Evolutionary conservation across 2,797 vertebrate genomes (phyloP).

Genomic region (Hoplostethus atlanticus): DNA sequence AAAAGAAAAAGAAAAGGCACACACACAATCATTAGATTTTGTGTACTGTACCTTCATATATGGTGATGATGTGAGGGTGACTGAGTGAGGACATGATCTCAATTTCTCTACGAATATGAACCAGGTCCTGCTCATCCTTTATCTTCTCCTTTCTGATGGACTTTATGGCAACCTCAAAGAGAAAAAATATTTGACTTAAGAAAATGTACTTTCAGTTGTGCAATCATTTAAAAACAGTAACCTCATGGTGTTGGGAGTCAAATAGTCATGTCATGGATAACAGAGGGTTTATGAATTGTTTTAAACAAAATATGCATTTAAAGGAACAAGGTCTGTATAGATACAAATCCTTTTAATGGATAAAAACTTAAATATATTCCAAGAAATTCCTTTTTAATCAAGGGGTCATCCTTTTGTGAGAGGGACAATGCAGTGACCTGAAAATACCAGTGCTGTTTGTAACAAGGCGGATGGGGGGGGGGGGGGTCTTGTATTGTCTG

Average conservation of each 20-base stretch:
- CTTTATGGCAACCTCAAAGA: slow-evolving; percentile 94
- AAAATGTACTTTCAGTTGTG: not conserved
- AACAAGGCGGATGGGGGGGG: slow-evolving; percentile 22
- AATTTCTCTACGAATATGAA: slow-evolving; percentile 96
- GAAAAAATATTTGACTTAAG: not conserved
- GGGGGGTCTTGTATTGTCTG: slow-evolving; percentile 34
- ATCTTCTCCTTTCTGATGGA: slow-evolving; percentile 97
- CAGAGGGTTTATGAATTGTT: too few species aligned
- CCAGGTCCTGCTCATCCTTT: slow-evolving; percentile 94
- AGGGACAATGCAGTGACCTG: slow-evolving; percentile 33
- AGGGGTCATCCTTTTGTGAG: slow-evolving; percentile 10
- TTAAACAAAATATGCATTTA: too few species aligned
- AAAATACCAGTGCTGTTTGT: slow-evolving; percentile 37
- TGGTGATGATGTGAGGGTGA: slow-evolving; percentile 95
- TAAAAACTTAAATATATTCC: not conserved
- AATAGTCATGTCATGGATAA: not conserved
- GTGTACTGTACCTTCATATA: slow-evolving; percentile 92
- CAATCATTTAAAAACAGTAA: not conserved
- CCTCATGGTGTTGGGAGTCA: not conserved
- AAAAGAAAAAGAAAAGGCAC: too few species aligned
- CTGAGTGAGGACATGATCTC: slow-evolving; percentile 98
- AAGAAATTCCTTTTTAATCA: slow-evolving; percentile 10
- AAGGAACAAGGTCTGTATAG: too few species aligned
- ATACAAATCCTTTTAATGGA: too few species aligned
- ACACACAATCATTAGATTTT: not conserved